Conservation (phyloP, 2,113 vertebrate species). For the Pagrus major region DNA sequence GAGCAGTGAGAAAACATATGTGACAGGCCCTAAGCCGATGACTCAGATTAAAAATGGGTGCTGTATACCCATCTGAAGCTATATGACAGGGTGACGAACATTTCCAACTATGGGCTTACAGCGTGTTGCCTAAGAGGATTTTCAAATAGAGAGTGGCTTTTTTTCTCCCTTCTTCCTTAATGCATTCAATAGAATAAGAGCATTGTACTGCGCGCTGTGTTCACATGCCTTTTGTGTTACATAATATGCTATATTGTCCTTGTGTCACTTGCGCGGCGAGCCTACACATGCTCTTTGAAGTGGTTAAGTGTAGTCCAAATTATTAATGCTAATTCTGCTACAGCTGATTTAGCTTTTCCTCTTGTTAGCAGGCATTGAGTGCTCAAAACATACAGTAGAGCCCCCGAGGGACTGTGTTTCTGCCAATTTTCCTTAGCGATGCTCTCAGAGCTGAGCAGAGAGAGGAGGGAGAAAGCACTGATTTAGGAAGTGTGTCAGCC, state of each 20-base stretch:
- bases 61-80: slow-evolving; percentile 56
- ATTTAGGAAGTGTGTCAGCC: slow-evolving; percentile 64
- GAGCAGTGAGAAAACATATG: slow-evolving; percentile 55
- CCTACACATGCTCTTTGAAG: slow-evolving; percentile 54
- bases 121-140: slow-evolving; percentile 64
- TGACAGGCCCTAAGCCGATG: slow-evolving; percentile 73
- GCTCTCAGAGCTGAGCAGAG: slow-evolving; percentile 32
- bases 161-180: slow-evolving; percentile 25
- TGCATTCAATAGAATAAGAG: slow-evolving; percentile 44
- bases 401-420: slow-evolving; percentile 31
- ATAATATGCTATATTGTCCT: slow-evolving; percentile 34
- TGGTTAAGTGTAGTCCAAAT: slow-evolving; percentile 43
- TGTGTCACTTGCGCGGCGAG: slow-evolving; percentile 16
- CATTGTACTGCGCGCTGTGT: slow-evolving; percentile 16
- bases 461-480: slow-evolving; percentile 14
- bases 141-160: slow-evolving; percentile 27
- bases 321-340: slow-evolving; percentile 62
- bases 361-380: slow-evolving; percentile 64
- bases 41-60: slow-evolving; percentile 73
- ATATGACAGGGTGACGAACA: slow-evolving; percentile 55
- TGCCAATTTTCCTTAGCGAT: slow-evolving; percentile 53
- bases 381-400: slow-evolving; percentile 39
- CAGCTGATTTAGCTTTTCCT: slow-evolving; percentile 60
- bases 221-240: slow-evolving; percentile 48
- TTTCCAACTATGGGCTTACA: slow-evolving; percentile 32